Evolutionary conservation across 2,888 invertebrate genomes (phyloP).

Genomic region (Melieria crassipennis): DNA sequence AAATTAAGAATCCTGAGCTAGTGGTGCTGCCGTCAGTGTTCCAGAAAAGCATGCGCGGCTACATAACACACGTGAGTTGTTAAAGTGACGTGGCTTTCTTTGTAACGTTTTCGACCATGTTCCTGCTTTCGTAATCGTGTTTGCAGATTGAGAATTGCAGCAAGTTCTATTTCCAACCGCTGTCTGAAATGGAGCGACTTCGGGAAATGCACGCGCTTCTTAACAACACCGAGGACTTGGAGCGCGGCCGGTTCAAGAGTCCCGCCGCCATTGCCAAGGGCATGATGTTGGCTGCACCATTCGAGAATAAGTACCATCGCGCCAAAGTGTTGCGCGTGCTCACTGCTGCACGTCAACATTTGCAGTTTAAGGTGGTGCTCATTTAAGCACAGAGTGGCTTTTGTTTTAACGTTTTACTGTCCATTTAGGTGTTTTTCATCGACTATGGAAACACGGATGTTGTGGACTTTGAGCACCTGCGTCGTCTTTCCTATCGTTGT

Average conservation of each 20-base stretch:
- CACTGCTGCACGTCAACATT: slow-evolving; percentile 44
- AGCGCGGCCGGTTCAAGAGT: slow-evolving; percentile 45
- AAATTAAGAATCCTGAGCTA: slow-evolving; percentile 65
- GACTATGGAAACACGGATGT: slow-evolving; percentile 78
- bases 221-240: slow-evolving; percentile 59
- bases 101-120: background rate
- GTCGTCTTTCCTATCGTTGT: slow-evolving; percentile 56
- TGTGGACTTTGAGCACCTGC: slow-evolving; percentile 67
- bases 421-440: slow-evolving; percentile 75
- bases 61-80: slow-evolving; percentile 69
- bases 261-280: slow-evolving; percentile 65
- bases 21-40: slow-evolving; percentile 71
- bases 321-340: slow-evolving; percentile 68
- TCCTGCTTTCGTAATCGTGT: background rate
- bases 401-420: background rate
- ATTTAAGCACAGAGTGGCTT: background rate
- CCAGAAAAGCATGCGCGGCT: slow-evolving; percentile 66
- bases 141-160: slow-evolving; percentile 57
- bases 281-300: slow-evolving; percentile 71
- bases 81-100: too few relatives aligned
- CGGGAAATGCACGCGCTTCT: slow-evolving; percentile 62
- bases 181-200: slow-evolving; percentile 52
- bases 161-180: slow-evolving; percentile 63
- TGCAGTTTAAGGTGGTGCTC: slow-evolving; percentile 51
- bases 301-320: slow-evolving; percentile 68